Evolutionary conservation across 2,888 invertebrate species (phyloP), one percentile per base, ranked within the genome.

Genomic region (Brachypalpus laphriformis): DNA sequence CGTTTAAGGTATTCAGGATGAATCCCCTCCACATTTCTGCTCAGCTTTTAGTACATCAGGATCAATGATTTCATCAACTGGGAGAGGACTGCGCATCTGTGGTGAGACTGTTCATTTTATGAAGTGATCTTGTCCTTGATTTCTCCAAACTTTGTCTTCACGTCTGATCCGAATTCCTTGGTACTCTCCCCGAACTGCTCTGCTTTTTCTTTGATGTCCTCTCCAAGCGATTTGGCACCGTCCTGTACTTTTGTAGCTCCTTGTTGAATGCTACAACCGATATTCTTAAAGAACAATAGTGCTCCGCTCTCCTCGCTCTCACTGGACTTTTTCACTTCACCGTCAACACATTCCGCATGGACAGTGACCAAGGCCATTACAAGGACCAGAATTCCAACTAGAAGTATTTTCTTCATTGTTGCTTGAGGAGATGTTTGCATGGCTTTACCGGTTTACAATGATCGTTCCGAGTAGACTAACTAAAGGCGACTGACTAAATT

Each of bases 1-100:
- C 90, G 74, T 91, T 91, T 88, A 91, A 89, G 11, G 90, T 90
- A 70, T 91, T 91, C 49, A 91, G 87, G 47, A 91, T 90, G 86
- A 91, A 90, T 1, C 91, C 91, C 54, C 90, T 11, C 91, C 91
- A 81, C 91, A 91, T 57, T 89, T 89, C 37, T 90, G 90, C 63
- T 91, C 90, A 11, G 90, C 89, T 86, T 89, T 90, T 25, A 90
- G 87, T 4, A 90, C 82, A 72, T 91, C 91, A 0, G 91, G 89
- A 87, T 91, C 89, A 37, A 91, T 90, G 2, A 91, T 81, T 82
- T 91, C 91, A 8, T 90, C 90, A 75, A 90, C 90, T 1, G 89
- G 89, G 5, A 89, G 45, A 3, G 90, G 87, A 57, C 87, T 87
- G 9, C 63, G 66, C 14, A 16, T 28, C 20, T 88, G 88, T 14